Base-by-base conservation (phyloP, 2,113 vertebrate genomes). In the Microcebus lehilahytsara region DNA sequence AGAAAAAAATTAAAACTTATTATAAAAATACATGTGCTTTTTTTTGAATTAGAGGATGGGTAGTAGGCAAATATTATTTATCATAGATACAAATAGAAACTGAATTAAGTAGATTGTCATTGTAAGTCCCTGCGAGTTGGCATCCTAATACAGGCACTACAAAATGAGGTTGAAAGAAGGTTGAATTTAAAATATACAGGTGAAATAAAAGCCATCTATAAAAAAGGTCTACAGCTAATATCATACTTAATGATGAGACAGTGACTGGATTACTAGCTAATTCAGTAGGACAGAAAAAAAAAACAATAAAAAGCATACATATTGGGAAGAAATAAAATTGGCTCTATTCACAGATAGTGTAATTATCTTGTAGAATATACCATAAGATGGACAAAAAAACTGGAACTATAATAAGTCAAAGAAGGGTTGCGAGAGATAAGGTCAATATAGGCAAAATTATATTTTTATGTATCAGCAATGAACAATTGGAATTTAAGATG, bases 1-100 rank as follows among this genome's bases (percentile, higher is more conserved):
- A 92, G 78, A 66, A 66, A 81, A 88, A 78, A 58, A 89, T 79
- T 91, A 85, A 91, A 96, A 17, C 2, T 75, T 53, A 27, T 71
- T 89, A 75, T 85, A 83, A 96, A 94, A 93, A 81, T 2, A n/a
- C n/a, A 11, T 34, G 27, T 30, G 25, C 19, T 10, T 58, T 92
- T 71, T 58, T 20, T 89, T 66, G 17, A 27, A 12, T 22, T 60
- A 46, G 83, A 91, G 72, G 37, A 25, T 75, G 30, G 19, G 27
- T 27, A 20, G 23, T 77, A 67, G 37, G 51, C 32, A 77, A 37
- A 72, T 71, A 37, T 67, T 37, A 22, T 12, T 77, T 64, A 14
- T 16, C 71, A 6, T 19, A 34, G 22, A 51, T 37, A 27, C 27
- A 60, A 11, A 56, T 20, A 72, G 37, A 89, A 46, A 46, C 32